Evolutionary conservation across 2,113 vertebrate species (phyloP).

Genomic region (Seriola quinqueradiata): DNA sequence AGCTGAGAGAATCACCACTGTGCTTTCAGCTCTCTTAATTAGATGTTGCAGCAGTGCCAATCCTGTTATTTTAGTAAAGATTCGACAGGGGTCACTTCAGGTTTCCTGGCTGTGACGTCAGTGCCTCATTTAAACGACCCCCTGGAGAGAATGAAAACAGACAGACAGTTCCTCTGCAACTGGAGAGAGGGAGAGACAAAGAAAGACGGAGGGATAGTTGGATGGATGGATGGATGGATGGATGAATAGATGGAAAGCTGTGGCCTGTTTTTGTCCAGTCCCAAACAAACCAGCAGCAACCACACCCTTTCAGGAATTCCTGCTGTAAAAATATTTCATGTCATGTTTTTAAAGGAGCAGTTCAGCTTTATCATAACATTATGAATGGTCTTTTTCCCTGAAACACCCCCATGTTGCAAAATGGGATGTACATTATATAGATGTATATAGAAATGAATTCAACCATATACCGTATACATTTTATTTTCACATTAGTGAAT

Average conservation of each 20-base stretch:
- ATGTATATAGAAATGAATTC: not conserved
- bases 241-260: slow-evolving; percentile 68
- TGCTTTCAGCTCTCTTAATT: slow-evolving; percentile 37
- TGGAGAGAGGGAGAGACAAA: slow-evolving; percentile 41
- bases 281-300: slow-evolving; percentile 69
- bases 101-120: slow-evolving; percentile 63
- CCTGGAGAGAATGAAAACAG: slow-evolving; percentile 58
- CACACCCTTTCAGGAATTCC: slow-evolving; percentile 82
- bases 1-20: not conserved
- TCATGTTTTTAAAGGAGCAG: slow-evolving; percentile 57
- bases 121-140: slow-evolving; percentile 47
- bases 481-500: not conserved
- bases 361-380: slow-evolving; percentile 26
- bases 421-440: not conserved
- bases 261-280: slow-evolving; percentile 71
- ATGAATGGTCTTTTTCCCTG: not conserved
- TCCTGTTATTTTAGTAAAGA: slow-evolving; percentile 57
- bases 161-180: slow-evolving; percentile 31
- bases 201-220: slow-evolving; percentile 19
- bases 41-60: slow-evolving; percentile 31
- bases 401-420: slow-evolving; percentile 8
- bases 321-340: slow-evolving; percentile 69
- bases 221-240: slow-evolving; percentile 16
- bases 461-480: not conserved
- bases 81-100: slow-evolving; percentile 51